These are phyloP conservation scores for Rousettus madagascariensis DNA, from an alignment of 2,797 vertebrate species.

Conservation along the genomic window DNA sequence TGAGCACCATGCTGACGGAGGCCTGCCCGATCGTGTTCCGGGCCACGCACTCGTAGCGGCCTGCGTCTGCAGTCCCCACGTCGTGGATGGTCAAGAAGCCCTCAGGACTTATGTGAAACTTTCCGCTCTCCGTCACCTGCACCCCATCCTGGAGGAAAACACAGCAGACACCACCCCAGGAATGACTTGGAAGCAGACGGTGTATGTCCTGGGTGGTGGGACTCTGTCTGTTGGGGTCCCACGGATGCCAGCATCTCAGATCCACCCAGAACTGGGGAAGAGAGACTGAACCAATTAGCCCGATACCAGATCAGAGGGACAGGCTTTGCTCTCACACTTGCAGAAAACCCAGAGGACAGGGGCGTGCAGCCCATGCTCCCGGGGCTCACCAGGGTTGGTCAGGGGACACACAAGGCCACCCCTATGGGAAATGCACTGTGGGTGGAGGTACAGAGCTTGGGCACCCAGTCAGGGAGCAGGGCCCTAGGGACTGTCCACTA, in stretches of 20 bases:
- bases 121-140: slow-evolving; percentile 98
- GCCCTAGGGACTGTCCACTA: too few relatives aligned
- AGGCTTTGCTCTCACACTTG: accelerated
- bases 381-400: accelerated
- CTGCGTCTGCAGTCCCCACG: slow-evolving; percentile 93
- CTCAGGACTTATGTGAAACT: slow-evolving; percentile 94
- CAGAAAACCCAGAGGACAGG: background rate
- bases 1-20: slow-evolving; percentile 94
- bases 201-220: accelerated
- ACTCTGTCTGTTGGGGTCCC: accelerated
- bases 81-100: slow-evolving; percentile 96
- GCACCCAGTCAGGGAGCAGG: background rate
- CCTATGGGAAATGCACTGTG: accelerated
- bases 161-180: accelerated
- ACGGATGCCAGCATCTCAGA: accelerated
- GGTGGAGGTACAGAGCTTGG: accelerated
- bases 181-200: accelerated
- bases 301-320: accelerated
- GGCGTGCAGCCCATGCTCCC: accelerated
- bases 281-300: too few relatives aligned
- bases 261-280: too few relatives aligned
- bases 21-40: slow-evolving; percentile 96
- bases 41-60: slow-evolving; percentile 96
- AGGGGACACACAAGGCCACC: accelerated
- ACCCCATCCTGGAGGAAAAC: slow-evolving; percentile 91